Percentiles rank a stretch among this genome's conserved stretches.
Evolutionary conservation across 2,797 vertebrate genomes (phyloP).

Genomic region (Sebastes matsubarae): DNA sequence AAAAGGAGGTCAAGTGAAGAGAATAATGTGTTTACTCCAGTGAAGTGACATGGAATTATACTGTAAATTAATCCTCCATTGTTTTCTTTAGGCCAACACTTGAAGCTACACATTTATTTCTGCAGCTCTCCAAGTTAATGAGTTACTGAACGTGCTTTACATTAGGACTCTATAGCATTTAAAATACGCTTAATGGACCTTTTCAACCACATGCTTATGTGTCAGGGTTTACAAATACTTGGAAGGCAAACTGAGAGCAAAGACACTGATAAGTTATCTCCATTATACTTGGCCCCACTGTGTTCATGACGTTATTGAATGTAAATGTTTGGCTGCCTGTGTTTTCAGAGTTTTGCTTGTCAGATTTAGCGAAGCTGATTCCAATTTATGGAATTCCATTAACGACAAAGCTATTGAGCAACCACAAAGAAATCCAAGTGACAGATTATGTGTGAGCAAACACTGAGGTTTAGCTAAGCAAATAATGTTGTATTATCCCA

Average conservation of each 20-base stretch:
- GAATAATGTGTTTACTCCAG: constrained; percentile 15
- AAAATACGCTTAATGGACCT: constrained; percentile 19
- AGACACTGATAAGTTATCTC: background rate
- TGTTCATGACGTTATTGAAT: constrained; percentile 33
- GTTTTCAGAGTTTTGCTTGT: constrained; percentile 13
- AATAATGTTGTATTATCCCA: background rate
- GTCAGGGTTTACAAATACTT: constrained; percentile 2
- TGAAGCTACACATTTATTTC: constrained; percentile 23
- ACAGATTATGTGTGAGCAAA: background rate
- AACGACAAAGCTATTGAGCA: background rate
- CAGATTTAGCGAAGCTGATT: background rate
- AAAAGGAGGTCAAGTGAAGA: constrained; percentile 17
- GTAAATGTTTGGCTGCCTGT: constrained; percentile 3
- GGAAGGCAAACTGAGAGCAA: constrained; percentile 5
- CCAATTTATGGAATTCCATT: background rate
- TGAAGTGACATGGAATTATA: constrained; percentile 12
- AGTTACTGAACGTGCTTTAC: constrained; percentile 41
- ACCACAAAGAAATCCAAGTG: background rate
- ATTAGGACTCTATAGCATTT: constrained; percentile 17
- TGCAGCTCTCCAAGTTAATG: constrained; percentile 18
- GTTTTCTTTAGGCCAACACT: background rate
- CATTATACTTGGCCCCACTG: background rate
- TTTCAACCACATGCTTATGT: constrained; percentile 26
- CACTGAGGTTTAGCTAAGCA: background rate
- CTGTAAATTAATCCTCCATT: background rate